These are phyloP conservation scores for Patella depressa DNA, from an alignment of 2,888 invertebrate species.

Conservation along the genomic window DNA sequence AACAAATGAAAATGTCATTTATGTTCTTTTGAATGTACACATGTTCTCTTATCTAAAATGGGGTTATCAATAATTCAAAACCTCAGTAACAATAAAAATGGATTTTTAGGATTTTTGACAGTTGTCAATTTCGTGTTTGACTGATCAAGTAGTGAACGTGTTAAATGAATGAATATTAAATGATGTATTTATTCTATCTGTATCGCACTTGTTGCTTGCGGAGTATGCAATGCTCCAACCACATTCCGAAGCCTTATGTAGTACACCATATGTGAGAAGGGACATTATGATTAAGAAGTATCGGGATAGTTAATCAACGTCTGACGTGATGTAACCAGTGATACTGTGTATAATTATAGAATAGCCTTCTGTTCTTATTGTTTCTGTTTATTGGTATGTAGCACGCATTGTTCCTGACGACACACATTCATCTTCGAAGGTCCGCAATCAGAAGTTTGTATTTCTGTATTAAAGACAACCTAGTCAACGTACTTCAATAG, in stretches of 20 bases:
- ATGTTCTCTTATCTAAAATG: too few species aligned
- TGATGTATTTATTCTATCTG: not conserved
- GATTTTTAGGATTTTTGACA: conserved; percentile 7
- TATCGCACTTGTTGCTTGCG: too few species aligned
- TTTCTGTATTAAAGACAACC: too few species aligned
- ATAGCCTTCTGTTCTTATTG: not conserved
- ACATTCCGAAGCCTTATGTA: not conserved
- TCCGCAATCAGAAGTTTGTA: too few species aligned
- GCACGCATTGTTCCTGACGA: not conserved
- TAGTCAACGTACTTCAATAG: too few species aligned
- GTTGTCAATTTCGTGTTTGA: conserved; percentile 10
- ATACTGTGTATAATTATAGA: not conserved
- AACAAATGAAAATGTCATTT: too few species aligned
- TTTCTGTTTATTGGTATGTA: not conserved
- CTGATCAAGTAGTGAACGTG: not conserved
- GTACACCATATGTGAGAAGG: not conserved
- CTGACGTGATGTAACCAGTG: not conserved
- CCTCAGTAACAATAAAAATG: not conserved
- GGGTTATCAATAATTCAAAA: not conserved
- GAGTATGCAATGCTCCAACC: too few species aligned
- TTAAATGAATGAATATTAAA: conserved; percentile 7
- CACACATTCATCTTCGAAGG: too few species aligned
- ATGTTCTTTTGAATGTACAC: too few species aligned
- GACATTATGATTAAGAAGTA: conserved; percentile 2
- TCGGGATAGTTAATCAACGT: not conserved